Base-by-base conservation (phyloP, 2,797 vertebrate genomes). In the Sternotherus odoratus region DNA sequence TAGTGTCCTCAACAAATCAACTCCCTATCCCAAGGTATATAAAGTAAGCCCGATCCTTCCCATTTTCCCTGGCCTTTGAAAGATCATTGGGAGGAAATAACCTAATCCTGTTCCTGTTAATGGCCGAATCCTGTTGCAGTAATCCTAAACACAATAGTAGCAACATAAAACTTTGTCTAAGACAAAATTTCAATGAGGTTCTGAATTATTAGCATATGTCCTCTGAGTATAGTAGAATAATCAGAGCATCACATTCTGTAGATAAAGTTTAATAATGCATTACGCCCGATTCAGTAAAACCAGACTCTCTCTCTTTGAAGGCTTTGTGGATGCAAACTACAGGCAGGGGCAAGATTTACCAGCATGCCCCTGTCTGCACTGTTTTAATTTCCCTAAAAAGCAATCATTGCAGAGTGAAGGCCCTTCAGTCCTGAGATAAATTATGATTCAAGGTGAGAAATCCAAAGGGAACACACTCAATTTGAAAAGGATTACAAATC, bases 341-440 rank as follows among this genome's bases (percentile, higher is more conserved):
- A 94, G 77, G 8, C 4, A 87, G 16, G 6, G 12, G n/a, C 36
- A 74, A 86, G 51, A 91, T 91, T 88, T 94, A 79, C 50, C 36
- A 66, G 86, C 77, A 50, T 33, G 46, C 9, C 86, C 53, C 60
- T 79, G 19, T 54, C 54, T 79, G 28, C 56, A 79, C 8, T 86
- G 54, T 75, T 93, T 95, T 83, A 10, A 81, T 95, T 94, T 96
- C 89, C 66, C 79, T 91, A 77, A 66, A 94, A 91, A 95, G 23
- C 48, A 86, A 88, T 81, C 79, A 93, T 91, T 86, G 46, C 48
- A 89, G 56, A 89, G 53, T 4, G 80, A 94, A 82, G 91, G 28
- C 49, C 30, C 83, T 89, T 88, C 36, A 89, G 66, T 51, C 46
- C 16, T 19, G 54, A 87, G 78, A 80, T 8, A 26, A 82, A 69